A percentile compares a stretch with the other conserved stretches of the same genome.
Conservation (phyloP, 2,797 vertebrate genomes). For the Nannoperca obscura region DNA sequence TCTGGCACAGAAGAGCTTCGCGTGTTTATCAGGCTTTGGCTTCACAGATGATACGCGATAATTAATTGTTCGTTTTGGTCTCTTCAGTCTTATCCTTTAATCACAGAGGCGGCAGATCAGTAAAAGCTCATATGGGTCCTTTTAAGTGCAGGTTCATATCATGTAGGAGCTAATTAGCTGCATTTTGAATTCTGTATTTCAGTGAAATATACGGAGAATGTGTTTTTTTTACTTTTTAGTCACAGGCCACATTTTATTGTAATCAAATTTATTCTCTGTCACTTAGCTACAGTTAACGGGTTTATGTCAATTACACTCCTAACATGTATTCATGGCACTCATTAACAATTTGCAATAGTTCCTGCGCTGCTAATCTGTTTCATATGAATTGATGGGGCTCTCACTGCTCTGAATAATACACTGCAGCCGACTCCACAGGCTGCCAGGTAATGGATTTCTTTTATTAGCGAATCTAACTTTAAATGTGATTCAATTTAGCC, state of each 20-base stretch:
- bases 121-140: not conserved
- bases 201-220: not conserved
- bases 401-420: conserved; percentile 53
- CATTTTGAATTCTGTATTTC: not conserved
- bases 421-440: conserved; percentile 55
- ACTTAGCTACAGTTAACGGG: conserved; percentile 51
- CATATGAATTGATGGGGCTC: conserved; percentile 53
- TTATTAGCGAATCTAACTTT: conserved; percentile 56
- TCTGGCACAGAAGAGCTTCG: not conserved
- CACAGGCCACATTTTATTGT: conserved; percentile 33
- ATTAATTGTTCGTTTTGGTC: not conserved
- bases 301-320: conserved; percentile 61
- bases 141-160: not conserved
- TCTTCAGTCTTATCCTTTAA: not conserved
- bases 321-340: conserved; percentile 58
- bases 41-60: too few relatives aligned
- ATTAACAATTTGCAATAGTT: conserved; percentile 61
- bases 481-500: conserved; percentile 55
- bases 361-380: conserved; percentile 64
- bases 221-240: conserved; percentile 32
- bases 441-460: conserved; percentile 64
- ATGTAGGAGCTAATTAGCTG: not conserved
- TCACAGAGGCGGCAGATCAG: not conserved
- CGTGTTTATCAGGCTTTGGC: not conserved
- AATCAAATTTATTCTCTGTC: conserved; percentile 63